Evolutionary conservation across 2,888 invertebrate species (phyloP).

Genomic region (Oligia latruncula): DNA sequence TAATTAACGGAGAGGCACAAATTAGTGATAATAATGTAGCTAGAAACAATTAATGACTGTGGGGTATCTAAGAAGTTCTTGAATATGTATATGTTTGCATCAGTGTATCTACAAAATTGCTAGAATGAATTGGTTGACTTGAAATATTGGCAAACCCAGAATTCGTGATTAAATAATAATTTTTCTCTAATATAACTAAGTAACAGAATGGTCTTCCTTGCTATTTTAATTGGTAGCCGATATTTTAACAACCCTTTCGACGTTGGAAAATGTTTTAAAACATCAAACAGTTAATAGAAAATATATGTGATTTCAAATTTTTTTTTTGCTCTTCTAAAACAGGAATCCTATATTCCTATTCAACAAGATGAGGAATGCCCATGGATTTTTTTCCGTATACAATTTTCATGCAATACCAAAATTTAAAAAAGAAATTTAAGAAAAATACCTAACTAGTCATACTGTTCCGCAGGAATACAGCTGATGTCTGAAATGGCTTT

Average conservation of each 20-base stretch:
- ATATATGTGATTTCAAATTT: no score
- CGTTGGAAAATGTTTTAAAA: neutral
- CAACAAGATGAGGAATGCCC: no score
- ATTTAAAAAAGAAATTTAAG: neutral
- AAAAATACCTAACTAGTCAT: neutral
- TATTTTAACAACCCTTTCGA: neutral
- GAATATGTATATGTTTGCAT: neutral
- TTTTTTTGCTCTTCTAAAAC: no score
- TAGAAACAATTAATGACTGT: slow-evolving; percentile 27
- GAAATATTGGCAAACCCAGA: neutral
- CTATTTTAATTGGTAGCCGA: neutral
- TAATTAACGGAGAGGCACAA: slow-evolving; percentile 39
- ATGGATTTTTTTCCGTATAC: neutral
- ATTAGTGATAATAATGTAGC: slow-evolving; percentile 35
- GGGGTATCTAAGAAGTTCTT: neutral
- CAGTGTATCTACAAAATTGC: neutral
- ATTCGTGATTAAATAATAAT: neutral
- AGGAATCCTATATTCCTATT: no score
- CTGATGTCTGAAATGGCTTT: neutral
- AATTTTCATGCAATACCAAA: neutral
- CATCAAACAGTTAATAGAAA: neutral
- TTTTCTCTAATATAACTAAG: neutral
- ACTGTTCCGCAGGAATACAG: neutral
- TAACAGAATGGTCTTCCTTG: neutral
- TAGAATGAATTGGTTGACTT: neutral